Conservation (phyloP, 2,888 invertebrate species). For the Oscheius sp. region DNA sequence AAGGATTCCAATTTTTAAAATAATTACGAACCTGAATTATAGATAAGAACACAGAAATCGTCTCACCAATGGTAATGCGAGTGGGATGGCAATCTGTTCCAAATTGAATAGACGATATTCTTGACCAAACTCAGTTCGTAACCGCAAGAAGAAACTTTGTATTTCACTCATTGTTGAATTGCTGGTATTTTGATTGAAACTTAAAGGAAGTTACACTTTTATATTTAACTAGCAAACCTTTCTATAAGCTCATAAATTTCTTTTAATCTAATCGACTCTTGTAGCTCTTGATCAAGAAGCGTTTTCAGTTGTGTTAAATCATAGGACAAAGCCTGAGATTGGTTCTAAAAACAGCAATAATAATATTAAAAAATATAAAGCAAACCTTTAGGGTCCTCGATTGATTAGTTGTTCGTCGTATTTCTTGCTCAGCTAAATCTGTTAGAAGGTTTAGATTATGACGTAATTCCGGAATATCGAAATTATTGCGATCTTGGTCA, state of each 20-base stretch:
- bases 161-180: conserved; percentile 75
- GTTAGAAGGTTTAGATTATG: conserved; percentile 91
- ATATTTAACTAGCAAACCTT: conserved; percentile 10
- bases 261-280: conserved; percentile 78
- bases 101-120: conserved; percentile 84
- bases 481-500: conserved; percentile 73
- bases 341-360: too few relatives aligned
- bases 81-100: conserved; percentile 83
- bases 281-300: conserved; percentile 79
- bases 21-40: conserved; percentile 77
- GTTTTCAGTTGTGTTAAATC: conserved; percentile 81
- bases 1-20: conserved; percentile 83
- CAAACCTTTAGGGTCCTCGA: conserved; percentile 82
- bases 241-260: conserved; percentile 39
- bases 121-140: conserved; percentile 76
- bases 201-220: neutral
- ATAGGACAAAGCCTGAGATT: conserved; percentile 81
- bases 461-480: conserved; percentile 84
- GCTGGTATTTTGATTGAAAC: neutral
- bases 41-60: neutral
- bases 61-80: conserved; percentile 81
- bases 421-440: conserved; percentile 92
- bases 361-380: too few relatives aligned
- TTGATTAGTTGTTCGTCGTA: conserved; percentile 84
- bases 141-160: conserved; percentile 75